phyloP scores from a whole-genome alignment of 2,888 invertebrate genomes.

The Synergus gifuensis region DNA sequence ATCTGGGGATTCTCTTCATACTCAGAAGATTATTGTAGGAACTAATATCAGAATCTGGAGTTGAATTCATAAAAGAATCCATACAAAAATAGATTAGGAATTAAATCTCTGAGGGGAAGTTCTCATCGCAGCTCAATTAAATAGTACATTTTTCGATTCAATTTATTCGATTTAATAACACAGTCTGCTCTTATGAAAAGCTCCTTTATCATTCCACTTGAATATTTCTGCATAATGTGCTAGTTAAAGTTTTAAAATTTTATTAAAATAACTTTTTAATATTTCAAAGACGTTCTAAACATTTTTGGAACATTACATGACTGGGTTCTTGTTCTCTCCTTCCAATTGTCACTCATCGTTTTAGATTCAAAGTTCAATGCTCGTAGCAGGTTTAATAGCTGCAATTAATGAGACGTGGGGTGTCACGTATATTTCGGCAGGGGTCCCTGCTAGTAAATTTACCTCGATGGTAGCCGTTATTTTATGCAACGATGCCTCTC shows the following conservation, averaged over 20 bases:
- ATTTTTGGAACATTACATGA: no score
- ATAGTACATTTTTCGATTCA: constrained; percentile 25
- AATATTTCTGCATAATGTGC: background rate
- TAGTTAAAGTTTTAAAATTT: background rate
- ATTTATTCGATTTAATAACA: constrained; percentile 10
- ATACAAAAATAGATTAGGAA: constrained; percentile 24
- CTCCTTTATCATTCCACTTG: background rate
- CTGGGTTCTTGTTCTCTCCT: background rate
- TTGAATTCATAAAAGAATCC: constrained; percentile 18
- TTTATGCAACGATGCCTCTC: constrained; percentile 57
- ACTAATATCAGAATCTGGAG: constrained; percentile 8
- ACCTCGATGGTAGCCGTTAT: constrained; percentile 48
- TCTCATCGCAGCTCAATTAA: constrained; percentile 19
- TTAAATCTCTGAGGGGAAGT: constrained; percentile 15
- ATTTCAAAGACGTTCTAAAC: no score
- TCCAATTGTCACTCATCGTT: background rate
- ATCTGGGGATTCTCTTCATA: constrained; percentile 32
- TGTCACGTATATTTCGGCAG: constrained; percentile 13
- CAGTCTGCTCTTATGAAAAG: background rate
- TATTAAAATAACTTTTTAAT: no score
- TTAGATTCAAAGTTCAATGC: background rate
- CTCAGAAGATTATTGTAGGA: constrained; percentile 32
- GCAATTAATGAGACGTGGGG: constrained; percentile 24
- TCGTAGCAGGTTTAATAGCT: constrained; percentile 13
- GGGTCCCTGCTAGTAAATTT: constrained; percentile 23